phyloP scores from a whole-genome alignment of 1,140 invertebrate genomes.

The Cyclargus thomasi region DNA sequence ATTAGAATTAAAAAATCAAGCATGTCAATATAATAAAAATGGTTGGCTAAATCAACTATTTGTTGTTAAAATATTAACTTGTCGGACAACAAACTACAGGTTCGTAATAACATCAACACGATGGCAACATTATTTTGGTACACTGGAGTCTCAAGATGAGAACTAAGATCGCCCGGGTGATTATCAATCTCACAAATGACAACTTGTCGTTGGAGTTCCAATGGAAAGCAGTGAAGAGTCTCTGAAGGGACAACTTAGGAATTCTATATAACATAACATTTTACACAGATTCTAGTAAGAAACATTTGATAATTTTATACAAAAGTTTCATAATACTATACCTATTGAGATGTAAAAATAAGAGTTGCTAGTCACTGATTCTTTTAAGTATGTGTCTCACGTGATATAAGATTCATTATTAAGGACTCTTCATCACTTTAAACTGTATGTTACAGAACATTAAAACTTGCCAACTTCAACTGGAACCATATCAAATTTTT shows the following conservation, averaged over 20 bases:
- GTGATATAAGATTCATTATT: neutral
- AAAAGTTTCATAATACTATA: neutral
- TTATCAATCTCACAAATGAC: conserved; percentile 50
- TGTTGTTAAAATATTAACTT: conserved; percentile 69
- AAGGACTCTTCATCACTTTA: neutral
- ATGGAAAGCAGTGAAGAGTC: conserved; percentile 33
- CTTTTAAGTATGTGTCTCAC: no score
- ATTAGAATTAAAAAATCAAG: conserved; percentile 67
- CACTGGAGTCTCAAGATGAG: conserved; percentile 22
- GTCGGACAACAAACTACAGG: conserved; percentile 70
- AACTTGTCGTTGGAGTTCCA: conserved; percentile 30
- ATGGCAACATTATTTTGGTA: conserved; percentile 37
- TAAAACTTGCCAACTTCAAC: neutral
- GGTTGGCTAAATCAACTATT: conserved; percentile 69
- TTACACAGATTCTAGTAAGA: neutral
- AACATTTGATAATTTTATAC: neutral
- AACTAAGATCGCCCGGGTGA: conserved; percentile 33
- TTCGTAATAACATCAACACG: conserved; percentile 47
- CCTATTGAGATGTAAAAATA: neutral
- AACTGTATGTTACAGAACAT: conserved; percentile 7
- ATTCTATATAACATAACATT: no score
- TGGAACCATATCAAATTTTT: neutral
- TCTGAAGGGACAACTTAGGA: neutral
- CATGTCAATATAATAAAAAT: conserved; percentile 73
- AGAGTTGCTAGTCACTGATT: neutral